Evolutionary conservation across 2,113 vertebrate species (phyloP), one percentile per base, ranked within the genome.

Genomic region (Sakesphorus luctuosus): DNA sequence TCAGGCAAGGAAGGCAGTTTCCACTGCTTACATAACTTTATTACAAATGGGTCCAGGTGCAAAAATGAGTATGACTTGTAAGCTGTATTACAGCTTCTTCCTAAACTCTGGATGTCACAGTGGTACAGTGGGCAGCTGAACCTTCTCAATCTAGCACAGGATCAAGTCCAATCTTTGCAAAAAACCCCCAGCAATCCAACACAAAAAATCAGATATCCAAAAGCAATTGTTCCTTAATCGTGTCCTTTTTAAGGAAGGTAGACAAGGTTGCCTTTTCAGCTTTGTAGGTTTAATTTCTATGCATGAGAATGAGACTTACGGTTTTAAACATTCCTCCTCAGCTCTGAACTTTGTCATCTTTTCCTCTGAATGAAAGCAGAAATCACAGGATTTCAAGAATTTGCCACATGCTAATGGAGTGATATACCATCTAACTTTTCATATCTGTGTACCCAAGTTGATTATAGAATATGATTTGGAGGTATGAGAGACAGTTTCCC

Each of bases 271-370:
- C 11, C 52, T 52, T 79, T 85, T 73, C 36, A 28, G 7, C 5
- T n/a, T 31, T 13, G 9, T 77, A 24, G 3, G 1, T 56, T 93
- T 91, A 50, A 52, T 78, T 93, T 44, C 44, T 4, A 5, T 47
- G 14, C 3, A 3, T 11, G 35, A 0, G 0, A 28, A 3, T 11
- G 35, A 0, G 0, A 28, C 12, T 85, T 50, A 46, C 0, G 2
- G 50, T 77, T 85, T 65, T 24, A 36, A 50, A 28, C 16, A 9
- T 78, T 69, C 5, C 13, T 74, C 46, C 49, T n/a, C 35, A 83
- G 9, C 49, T 66, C 1, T 66, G 62, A 50, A 18, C 46, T 78
- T 69, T 40, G 9, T 44, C 21, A n/a, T 56, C 10, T 66, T 75
- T 46, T 86, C 21, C 47, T 89, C 36, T 66, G n/a, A 85, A 38